These are phyloP conservation scores for Macquaria ambigua DNA, from an alignment of 2,113 vertebrate species.

Conservation along the genomic window DNA sequence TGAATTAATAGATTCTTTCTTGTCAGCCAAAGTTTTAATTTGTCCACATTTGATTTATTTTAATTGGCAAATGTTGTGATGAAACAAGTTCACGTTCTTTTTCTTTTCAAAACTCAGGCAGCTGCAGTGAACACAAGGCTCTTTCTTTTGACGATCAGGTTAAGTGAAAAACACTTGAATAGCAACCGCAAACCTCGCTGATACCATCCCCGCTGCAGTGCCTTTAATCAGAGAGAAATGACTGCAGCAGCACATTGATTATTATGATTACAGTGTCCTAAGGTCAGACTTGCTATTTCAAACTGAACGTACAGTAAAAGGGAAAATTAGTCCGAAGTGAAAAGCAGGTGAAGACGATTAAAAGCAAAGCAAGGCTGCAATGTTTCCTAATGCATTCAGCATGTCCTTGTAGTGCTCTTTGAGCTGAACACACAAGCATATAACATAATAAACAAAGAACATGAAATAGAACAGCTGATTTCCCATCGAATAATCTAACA, in stretches of 20 bases:
- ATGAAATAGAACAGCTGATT: background rate
- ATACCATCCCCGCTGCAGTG: background rate
- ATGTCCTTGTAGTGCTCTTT: background rate
- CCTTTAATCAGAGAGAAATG: slow-evolving; percentile 44
- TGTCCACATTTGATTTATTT: background rate
- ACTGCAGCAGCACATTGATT: slow-evolving; percentile 38
- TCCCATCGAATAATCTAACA: too few relatives aligned
- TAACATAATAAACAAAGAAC: background rate
- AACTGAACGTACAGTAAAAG: slow-evolving; percentile 9
- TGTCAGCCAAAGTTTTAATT: background rate
- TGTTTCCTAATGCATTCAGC: background rate
- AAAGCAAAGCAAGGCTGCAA: slow-evolving; percentile 12
- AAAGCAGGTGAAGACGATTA: background rate
- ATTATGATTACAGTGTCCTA: slow-evolving; percentile 15
- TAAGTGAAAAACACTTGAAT: slow-evolving; percentile 20
- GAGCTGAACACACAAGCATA: background rate
- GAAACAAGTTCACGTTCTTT: background rate
- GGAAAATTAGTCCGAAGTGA: background rate
- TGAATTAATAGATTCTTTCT: background rate
- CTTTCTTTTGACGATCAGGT: background rate
- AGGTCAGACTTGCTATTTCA: background rate
- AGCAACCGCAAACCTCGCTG: background rate
- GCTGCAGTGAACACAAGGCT: background rate
- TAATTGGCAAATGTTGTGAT: background rate
- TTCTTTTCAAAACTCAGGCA: background rate